Evolutionary conservation across 2,888 invertebrate species (phyloP).

Genomic region (Mesorhabditis sp.): DNA sequence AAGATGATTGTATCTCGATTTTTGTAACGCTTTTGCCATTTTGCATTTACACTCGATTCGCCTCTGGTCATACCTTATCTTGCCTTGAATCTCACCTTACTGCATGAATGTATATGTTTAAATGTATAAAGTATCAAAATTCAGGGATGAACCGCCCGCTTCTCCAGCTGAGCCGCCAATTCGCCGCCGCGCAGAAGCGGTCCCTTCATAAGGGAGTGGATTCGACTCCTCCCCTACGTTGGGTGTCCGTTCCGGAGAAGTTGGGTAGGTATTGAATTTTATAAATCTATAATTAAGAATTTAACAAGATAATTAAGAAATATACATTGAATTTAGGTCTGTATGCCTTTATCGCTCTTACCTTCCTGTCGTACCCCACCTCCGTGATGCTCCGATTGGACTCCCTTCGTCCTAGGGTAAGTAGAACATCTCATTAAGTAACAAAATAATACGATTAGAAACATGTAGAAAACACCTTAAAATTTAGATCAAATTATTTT

Average conservation of each 20-base stretch:
- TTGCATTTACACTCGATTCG: too few relatives aligned
- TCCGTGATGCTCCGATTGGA: conserved; percentile 51
- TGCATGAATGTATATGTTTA: neutral
- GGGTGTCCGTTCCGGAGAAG: conserved; percentile 35
- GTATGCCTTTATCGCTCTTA: conserved; percentile 40
- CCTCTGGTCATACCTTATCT: too few relatives aligned
- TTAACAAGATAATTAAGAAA: neutral
- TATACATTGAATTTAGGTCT: conserved; percentile 23
- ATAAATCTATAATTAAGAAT: neutral
- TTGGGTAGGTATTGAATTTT: neutral
- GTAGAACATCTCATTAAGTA: neutral
- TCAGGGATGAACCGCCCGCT: conserved; percentile 30
- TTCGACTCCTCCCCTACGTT: conserved; percentile 43
- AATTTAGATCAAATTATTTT: neutral
- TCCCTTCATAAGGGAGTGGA: conserved; percentile 45
- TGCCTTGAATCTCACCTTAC: too few relatives aligned
- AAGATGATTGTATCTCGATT: too few relatives aligned
- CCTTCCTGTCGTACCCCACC: conserved; percentile 53
- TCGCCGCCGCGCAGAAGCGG: conserved; percentile 29
- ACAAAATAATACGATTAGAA: neutral
- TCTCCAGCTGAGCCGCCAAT: conserved; percentile 26
- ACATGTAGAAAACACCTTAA: neutral
- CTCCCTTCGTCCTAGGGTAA: conserved; percentile 43
- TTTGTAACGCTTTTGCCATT: too few relatives aligned
- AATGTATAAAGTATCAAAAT: neutral